A percentile compares a stretch with the other conserved stretches of the same genome.
Evolutionary conservation across 1,140 invertebrate genomes (phyloP).

Genomic region (Drosophila santomea): DNA sequence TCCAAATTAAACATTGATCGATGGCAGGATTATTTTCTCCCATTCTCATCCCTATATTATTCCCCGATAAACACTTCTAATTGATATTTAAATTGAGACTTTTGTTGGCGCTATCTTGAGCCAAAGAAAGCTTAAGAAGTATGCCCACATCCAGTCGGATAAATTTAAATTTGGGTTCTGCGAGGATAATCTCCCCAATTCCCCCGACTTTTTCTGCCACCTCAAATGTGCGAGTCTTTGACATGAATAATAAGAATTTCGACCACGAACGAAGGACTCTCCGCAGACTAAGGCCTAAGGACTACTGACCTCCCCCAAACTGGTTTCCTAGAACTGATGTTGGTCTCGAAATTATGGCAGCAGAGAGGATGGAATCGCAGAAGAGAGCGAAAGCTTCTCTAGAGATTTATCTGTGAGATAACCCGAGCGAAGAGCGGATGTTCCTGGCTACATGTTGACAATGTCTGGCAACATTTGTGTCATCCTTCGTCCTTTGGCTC

Average conservation of each 20-base stretch:
- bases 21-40: constrained; percentile 13
- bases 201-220: neutral
- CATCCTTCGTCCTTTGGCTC: constrained; percentile 14
- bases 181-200: neutral
- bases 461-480: constrained; percentile 32
- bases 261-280: constrained; percentile 26
- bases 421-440: constrained; percentile 1
- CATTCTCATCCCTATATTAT: neutral
- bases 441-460: constrained; percentile 27
- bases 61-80: constrained; percentile 26
- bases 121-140: neutral
- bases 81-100: constrained; percentile 52
- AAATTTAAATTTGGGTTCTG: constrained; percentile 37
- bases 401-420: constrained; percentile 22
- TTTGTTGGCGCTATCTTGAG: constrained; percentile 15
- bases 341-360: constrained; percentile 43
- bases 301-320: constrained; percentile 28
- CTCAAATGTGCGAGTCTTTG: constrained; percentile 36
- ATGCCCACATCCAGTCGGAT: constrained; percentile 7
- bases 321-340: neutral
- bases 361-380: constrained; percentile 8
- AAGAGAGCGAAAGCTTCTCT: constrained; percentile 36
- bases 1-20: constrained; percentile 31
- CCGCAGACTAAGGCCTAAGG: constrained; percentile 18
- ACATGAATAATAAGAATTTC: constrained; percentile 53